Percentiles rank a stretch among this genome's conserved stretches.
Conservation (phyloP, 2,797 vertebrate genomes). For the Brachyalestes nurse region DNA sequence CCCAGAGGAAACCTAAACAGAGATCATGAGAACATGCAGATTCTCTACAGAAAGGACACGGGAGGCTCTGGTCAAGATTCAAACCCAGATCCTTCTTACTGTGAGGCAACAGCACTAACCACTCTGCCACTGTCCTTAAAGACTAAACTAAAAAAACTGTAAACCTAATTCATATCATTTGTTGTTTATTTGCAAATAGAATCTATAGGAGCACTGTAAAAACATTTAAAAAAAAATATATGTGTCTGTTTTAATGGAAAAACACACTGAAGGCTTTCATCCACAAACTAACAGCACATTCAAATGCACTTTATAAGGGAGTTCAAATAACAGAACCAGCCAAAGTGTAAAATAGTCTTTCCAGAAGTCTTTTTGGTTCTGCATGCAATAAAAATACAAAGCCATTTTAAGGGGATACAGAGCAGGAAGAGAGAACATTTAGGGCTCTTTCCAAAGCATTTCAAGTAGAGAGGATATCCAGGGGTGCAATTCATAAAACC, state of each 20-base stretch:
- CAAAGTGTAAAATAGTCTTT: neutral
- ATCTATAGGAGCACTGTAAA: neutral
- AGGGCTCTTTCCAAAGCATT: neutral
- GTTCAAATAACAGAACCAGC: neutral
- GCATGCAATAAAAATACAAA: conserved; percentile 2
- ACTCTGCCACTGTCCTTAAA: neutral
- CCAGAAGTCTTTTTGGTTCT: conserved; percentile 1
- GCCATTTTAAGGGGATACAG: neutral
- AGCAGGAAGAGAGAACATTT: neutral
- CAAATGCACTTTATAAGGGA: conserved; percentile 1
- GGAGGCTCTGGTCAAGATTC: too few relatives aligned
- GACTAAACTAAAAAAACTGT: neutral
- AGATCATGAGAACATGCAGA: too few relatives aligned
- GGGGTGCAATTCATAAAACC: neutral
- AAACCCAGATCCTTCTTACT: too few relatives aligned
- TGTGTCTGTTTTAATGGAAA: neutral
- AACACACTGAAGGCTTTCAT: neutral
- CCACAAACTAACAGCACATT: conserved; percentile 7
- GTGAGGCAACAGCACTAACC: too few relatives aligned
- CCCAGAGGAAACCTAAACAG: too few relatives aligned
- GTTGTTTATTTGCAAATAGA: neutral
- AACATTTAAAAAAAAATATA: neutral
- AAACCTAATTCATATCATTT: too few relatives aligned
- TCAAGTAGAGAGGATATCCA: neutral
- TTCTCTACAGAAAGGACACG: too few relatives aligned